phyloP scores from a whole-genome alignment of 2,888 invertebrate species.

The Carcina quercana region DNA sequence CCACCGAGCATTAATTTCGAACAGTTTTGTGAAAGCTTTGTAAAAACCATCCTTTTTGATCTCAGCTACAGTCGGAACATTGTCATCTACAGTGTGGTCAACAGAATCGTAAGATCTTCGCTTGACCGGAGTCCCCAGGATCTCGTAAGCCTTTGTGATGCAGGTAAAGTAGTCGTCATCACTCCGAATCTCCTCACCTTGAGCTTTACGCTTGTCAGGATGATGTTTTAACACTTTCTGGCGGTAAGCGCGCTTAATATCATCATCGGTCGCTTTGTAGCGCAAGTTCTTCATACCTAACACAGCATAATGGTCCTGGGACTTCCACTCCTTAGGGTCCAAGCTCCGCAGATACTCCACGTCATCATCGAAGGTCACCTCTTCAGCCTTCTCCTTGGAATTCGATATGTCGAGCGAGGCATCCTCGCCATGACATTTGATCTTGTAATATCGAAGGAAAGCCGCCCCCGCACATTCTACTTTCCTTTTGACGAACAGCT shows the following conservation, averaged over 20 bases:
- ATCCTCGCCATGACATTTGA: slow-evolving; percentile 65
- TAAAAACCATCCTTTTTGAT: slow-evolving; percentile 87
- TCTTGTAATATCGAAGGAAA: slow-evolving; percentile 64
- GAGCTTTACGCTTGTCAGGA: slow-evolving; percentile 96
- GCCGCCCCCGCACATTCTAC: slow-evolving; percentile 70
- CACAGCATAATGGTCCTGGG: slow-evolving; percentile 98
- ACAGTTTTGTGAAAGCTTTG: slow-evolving; percentile 77
- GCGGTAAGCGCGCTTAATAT: slow-evolving; percentile 95
- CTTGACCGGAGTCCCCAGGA: slow-evolving; percentile 84
- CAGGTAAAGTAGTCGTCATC: slow-evolving; percentile 99
- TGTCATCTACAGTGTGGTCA: slow-evolving; percentile 95
- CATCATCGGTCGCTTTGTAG: slow-evolving; percentile 90
- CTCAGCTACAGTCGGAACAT: slow-evolving; percentile 83
- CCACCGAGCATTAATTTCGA: slow-evolving; percentile 91
- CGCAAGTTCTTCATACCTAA: slow-evolving; percentile 90
- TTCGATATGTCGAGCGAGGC: slow-evolving; percentile 53
- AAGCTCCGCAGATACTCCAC: slow-evolving; percentile 88
- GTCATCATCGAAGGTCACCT: slow-evolving; percentile 78
- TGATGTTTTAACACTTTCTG: slow-evolving; percentile 89
- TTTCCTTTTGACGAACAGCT: slow-evolving; percentile 45
- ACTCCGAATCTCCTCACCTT: slow-evolving; percentile 88
- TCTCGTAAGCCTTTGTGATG: slow-evolving; percentile 98
- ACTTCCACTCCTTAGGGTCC: slow-evolving; percentile 98
- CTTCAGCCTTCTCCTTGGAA: slow-evolving; percentile 57
- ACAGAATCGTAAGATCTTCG: slow-evolving; percentile 96